A percentile compares a stretch with the other conserved stretches of the same genome.
Evolutionary conservation across 2,113 vertebrate species (phyloP).

Genomic region (Nothocercus nigrocapillus): DNA sequence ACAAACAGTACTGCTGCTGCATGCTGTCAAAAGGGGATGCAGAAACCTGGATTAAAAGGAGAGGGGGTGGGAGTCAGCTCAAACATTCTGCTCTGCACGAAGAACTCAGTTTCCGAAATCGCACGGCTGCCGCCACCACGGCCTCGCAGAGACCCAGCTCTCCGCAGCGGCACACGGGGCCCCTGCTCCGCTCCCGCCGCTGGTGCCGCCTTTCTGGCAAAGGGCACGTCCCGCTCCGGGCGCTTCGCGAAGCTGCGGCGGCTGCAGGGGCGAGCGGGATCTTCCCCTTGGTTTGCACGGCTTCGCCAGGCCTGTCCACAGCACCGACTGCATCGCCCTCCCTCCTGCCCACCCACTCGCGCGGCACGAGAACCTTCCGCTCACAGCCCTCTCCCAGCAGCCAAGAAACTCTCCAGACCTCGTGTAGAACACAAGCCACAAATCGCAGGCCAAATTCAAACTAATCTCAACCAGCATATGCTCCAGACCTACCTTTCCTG

Average conservation of each 20-base stretch:
- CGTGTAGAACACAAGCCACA: slow-evolving; percentile 10
- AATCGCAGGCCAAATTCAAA: not conserved
- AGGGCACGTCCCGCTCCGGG: slow-evolving; percentile 19
- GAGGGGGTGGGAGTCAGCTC: not conserved
- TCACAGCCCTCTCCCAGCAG: not conserved
- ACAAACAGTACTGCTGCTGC: slow-evolving; percentile 1
- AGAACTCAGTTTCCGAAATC: not conserved
- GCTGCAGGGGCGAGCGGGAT: slow-evolving; percentile 28
- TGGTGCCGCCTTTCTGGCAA: not conserved
- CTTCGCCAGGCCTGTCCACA: slow-evolving; percentile 54
- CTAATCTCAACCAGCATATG: not conserved
- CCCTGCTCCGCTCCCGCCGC: not conserved
- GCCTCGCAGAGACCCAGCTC: not conserved
- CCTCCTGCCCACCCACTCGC: slow-evolving; percentile 52
- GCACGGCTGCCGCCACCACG: not conserved
- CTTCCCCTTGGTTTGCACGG: slow-evolving; percentile 46
- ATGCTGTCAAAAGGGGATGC: slow-evolving; percentile 9
- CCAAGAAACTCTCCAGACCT: slow-evolving; percentile 27
- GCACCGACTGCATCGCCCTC: not conserved
- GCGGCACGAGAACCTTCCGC: slow-evolving; percentile 13
- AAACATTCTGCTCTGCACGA: not conserved
- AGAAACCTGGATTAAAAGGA: not conserved
- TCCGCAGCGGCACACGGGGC: not conserved
- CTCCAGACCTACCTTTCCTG: not conserved
- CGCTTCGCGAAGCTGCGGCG: slow-evolving; percentile 28